phyloP scores from a whole-genome alignment of 92 coral and sea anemone genomes.

The Chrysogorgia sp. region DNA sequence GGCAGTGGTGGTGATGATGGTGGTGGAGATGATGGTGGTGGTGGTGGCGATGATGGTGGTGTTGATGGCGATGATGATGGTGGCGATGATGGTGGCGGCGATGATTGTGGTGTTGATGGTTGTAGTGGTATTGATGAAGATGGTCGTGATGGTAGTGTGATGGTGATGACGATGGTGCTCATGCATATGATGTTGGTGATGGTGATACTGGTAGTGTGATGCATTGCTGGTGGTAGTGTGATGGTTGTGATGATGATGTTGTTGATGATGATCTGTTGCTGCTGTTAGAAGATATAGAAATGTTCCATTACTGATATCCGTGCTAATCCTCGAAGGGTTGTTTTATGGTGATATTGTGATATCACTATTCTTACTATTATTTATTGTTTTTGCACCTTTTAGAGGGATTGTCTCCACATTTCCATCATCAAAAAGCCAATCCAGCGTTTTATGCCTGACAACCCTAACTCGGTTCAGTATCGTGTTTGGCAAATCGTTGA shows the following conservation, averaged over 20 bases:
- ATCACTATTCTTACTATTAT: not conserved
- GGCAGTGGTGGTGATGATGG: too few relatives aligned
- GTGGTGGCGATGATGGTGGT: not conserved
- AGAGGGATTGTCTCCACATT: slow-evolving; percentile 97
- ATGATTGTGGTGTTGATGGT: not conserved
- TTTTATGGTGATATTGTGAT: too few relatives aligned
- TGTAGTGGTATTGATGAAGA: too few relatives aligned
- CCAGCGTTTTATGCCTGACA: slow-evolving; percentile 95
- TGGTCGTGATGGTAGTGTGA: too few relatives aligned
- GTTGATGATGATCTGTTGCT: too few relatives aligned
- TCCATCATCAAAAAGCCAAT: slow-evolving; percentile 92
- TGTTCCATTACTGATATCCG: too few relatives aligned
- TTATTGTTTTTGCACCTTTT: slow-evolving; percentile 7
- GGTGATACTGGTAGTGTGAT: not conserved
- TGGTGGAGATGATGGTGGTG: not conserved
- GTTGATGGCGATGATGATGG: too few relatives aligned
- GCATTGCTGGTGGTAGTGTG: not conserved
- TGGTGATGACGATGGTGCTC: not conserved
- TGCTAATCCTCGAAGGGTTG: too few relatives aligned
- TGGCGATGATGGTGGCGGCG: not conserved
- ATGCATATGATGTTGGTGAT: not conserved
- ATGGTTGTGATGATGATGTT: too few relatives aligned
- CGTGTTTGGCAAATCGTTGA: slow-evolving; percentile 96
- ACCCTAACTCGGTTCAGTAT: slow-evolving; percentile 92
- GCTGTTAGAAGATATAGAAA: too few relatives aligned